Evolutionary conservation across 2,113 vertebrate genomes (phyloP).

Genomic region (Pitta sordida): DNA sequence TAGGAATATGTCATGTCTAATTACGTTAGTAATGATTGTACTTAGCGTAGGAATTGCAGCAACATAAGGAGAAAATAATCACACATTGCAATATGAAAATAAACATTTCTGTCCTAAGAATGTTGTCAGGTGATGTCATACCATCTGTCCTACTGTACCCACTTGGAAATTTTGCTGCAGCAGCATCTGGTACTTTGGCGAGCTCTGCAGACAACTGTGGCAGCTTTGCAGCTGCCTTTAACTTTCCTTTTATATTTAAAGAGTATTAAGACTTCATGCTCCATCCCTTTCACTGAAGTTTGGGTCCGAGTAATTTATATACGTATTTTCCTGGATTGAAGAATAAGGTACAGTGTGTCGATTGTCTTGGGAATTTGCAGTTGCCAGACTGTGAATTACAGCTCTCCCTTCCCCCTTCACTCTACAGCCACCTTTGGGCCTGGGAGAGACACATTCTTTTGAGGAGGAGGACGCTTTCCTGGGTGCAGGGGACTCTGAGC

Average conservation of each 20-base stretch:
- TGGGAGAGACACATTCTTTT: not conserved
- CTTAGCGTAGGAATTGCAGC: slow-evolving; percentile 53
- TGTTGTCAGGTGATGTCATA: slow-evolving; percentile 32
- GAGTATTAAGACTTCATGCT: not conserved
- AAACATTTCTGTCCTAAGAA: slow-evolving; percentile 46
- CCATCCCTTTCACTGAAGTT: not conserved
- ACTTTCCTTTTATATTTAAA: slow-evolving; percentile 12
- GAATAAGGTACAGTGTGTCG: not conserved
- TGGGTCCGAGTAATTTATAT: not conserved
- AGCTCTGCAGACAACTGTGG: slow-evolving; percentile 16
- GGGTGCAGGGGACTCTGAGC: not conserved
- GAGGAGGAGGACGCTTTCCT: not conserved
- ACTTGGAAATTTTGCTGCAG: slow-evolving; percentile 19
- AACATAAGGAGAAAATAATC: slow-evolving; percentile 65
- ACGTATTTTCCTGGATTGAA: not conserved
- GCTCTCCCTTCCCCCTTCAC: not conserved
- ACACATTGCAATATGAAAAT: slow-evolving; percentile 29
- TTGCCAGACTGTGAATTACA: not conserved
- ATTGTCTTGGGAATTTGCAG: not conserved
- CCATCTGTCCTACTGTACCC: slow-evolving; percentile 18
- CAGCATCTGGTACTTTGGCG: slow-evolving; percentile 51
- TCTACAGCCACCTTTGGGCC: not conserved
- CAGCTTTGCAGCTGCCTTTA: slow-evolving; percentile 48
- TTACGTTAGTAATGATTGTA: slow-evolving; percentile 39
- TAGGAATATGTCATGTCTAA: slow-evolving; percentile 41